Percentiles rank a stretch among this genome's conserved stretches.
phyloP scores from a whole-genome alignment of 2,888 invertebrate species.

The Tinea semifulvella region DNA sequence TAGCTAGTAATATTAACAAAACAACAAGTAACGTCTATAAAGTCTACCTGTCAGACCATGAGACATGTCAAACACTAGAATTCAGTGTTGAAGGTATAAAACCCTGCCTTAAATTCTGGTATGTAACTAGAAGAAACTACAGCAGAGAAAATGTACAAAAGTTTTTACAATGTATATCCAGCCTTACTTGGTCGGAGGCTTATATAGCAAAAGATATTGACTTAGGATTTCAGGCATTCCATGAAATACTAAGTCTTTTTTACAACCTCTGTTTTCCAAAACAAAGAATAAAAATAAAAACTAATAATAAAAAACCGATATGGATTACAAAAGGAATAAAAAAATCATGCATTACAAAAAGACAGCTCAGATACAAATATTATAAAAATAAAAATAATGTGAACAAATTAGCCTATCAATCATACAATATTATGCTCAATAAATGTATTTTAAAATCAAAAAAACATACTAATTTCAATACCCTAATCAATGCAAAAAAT shows the following conservation, averaged over 20 bases:
- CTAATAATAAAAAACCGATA: background rate
- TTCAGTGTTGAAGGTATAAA: background rate
- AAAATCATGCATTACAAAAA: background rate
- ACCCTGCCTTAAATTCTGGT: background rate
- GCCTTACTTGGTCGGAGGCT: background rate
- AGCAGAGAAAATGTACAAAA: background rate
- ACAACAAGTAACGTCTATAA: background rate
- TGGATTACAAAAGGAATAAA: background rate
- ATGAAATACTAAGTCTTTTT: background rate
- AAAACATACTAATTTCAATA: background rate
- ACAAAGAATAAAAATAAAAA: background rate
- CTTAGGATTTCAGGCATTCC: background rate
- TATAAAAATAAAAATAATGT: background rate
- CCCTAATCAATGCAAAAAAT: background rate
- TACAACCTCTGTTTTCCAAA: background rate
- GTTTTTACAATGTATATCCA: background rate
- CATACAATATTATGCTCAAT: background rate
- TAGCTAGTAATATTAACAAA: background rate
- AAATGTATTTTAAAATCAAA: background rate
- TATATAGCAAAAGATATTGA: background rate
- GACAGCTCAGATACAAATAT: background rate
- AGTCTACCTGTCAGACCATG: background rate
- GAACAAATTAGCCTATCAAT: background rate
- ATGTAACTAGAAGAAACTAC: background rate
- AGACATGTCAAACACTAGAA: background rate